These are phyloP conservation scores for Coelopa frigida DNA, from an alignment of 1,140 invertebrate genomes.

Conservation along the genomic window DNA sequence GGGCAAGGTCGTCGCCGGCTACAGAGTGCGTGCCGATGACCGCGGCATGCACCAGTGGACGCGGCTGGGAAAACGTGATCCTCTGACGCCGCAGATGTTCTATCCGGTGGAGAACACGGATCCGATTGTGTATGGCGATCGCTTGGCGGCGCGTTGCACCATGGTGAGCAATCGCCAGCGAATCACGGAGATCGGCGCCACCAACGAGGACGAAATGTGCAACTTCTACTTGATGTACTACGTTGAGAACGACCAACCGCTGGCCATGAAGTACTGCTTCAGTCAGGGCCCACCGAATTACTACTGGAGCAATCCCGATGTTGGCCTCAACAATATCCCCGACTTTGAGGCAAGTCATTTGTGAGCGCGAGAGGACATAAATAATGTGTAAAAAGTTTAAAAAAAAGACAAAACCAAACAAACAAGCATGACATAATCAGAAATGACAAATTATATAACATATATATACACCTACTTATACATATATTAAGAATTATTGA, in stretches of 20 bases:
- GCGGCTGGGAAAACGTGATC: conserved; percentile 84
- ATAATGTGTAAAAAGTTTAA: conserved; percentile 1
- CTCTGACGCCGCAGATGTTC: conserved; percentile 92
- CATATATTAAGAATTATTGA: too few species aligned
- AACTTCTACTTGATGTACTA: conserved; percentile 99
- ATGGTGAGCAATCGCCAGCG: conserved; percentile 67
- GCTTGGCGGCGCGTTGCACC: conserved; percentile 81
- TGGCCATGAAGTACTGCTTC: conserved; percentile 81
- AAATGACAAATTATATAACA: not conserved
- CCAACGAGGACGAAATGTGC: conserved; percentile 97
- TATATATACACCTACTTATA: too few species aligned
- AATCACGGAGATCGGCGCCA: conserved; percentile 69
- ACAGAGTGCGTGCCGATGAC: conserved; percentile 58
- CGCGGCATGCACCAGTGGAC: conserved; percentile 64
- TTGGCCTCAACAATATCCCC: conserved; percentile 71
- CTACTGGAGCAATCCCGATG: conserved; percentile 60
- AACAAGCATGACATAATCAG: not conserved
- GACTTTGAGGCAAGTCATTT: conserved; percentile 57
- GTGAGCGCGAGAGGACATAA: too few species aligned
- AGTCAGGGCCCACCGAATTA: conserved; percentile 72
- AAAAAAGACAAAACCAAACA: not conserved
- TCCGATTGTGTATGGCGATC: conserved; percentile 61
- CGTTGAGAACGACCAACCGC: conserved; percentile 70
- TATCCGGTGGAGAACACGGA: conserved; percentile 69
- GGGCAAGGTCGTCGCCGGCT: conserved; percentile 81